Base-by-base conservation (phyloP, 2,888 invertebrate genomes). In the Lasioglossum figueresi region DNA sequence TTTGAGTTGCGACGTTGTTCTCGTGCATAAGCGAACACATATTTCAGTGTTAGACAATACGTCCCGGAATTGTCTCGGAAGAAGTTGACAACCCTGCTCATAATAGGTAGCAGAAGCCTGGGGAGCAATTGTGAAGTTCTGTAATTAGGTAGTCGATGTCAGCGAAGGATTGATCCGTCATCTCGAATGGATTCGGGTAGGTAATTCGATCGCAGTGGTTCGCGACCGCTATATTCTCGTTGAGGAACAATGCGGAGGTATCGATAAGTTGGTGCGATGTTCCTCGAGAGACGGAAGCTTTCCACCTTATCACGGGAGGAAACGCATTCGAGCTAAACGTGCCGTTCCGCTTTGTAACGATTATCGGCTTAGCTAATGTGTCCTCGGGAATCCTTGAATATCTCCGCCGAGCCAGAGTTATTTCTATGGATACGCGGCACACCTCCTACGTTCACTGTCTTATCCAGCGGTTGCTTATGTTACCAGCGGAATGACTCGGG, bases 331-430 rank as follows among this genome's bases (percentile, higher is more conserved):
- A 63, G 40, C 27, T 72, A 77, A 83, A 83, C 34, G 80, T 59
- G 73, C 56, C 68, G 76, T 80, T 79, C 63, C 43, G 48, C 73
- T 74, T 71, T 72, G 59, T 82, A 88, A 88, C 87, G 82, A 87
- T 84, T 81, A 84, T 87, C 81, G 75, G 79, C 86, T 83, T 83
- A 82, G 86, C 83, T 86, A 83, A 83, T 87, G 86, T 77, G 79
- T 80, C 86, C 83, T 79, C 71, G 43, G 52, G 73, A 87, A 83
- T 83, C 76, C 83, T 80, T 48, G 83, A 79, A 81, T 80, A 66
- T 79, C 83, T 80, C 77, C 70, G 71, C 19, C 74, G 73, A 73
- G 72, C 59, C 82, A 31, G n/a, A 76, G 66, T 80, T 71, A 66
- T 77, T 79, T 73, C 72, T 70, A n/a, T 16, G 37, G 86, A 73